A percentile compares a stretch with the other conserved stretches of the same genome.
Conservation (phyloP, 2,113 vertebrate genomes). For the Eubucco bourcierii region DNA sequence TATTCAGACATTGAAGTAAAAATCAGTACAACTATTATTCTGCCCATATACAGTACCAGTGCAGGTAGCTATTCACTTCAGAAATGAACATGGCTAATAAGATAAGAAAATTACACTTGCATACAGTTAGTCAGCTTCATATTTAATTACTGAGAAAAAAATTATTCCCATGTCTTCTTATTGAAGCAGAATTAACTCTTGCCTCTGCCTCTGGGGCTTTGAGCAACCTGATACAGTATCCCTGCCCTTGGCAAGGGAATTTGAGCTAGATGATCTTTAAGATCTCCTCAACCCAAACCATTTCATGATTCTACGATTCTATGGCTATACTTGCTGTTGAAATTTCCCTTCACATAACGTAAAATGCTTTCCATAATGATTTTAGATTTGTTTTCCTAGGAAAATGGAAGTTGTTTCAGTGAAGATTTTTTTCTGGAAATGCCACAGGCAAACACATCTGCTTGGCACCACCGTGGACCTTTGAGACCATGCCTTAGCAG, state of each 20-base stretch:
- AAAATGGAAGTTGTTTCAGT: neutral
- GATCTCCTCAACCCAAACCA: neutral
- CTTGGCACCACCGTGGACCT: fast-evolving
- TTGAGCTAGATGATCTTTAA: neutral
- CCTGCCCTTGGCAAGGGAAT: neutral
- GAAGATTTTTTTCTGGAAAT: neutral
- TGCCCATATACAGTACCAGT: conserved; percentile 62
- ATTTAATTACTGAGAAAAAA: conserved; percentile 66
- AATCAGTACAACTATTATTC: conserved; percentile 74
- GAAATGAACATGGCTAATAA: conserved; percentile 76
- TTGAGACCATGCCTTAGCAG: neutral
- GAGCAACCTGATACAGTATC: neutral
- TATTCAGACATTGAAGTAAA: conserved; percentile 77
- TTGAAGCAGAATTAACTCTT: conserved; percentile 53
- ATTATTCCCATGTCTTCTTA: conserved; percentile 53
- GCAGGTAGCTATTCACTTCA: conserved; percentile 74
- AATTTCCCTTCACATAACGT: neutral
- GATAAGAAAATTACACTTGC: conserved; percentile 76
- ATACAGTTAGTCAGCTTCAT: conserved; percentile 66
- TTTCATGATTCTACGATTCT: neutral
- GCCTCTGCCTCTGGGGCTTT: neutral
- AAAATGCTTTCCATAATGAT: neutral
- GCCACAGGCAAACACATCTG: neutral
- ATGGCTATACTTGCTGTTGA: neutral
- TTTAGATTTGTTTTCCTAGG: neutral